Evolutionary conservation across 2,888 invertebrate species (phyloP).

Genomic region (Orthosia cruda): DNA sequence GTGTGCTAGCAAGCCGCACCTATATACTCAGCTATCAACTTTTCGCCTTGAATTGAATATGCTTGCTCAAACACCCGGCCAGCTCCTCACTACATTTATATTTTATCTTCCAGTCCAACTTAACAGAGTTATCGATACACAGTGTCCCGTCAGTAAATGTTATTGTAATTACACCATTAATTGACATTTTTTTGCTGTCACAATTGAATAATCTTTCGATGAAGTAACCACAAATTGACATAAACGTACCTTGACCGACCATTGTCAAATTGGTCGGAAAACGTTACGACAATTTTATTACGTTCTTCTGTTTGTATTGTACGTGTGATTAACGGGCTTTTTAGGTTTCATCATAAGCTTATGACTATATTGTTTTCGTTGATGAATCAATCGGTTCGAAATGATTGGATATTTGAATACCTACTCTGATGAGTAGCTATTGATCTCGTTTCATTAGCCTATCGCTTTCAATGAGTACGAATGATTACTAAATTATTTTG

Average conservation of each 20-base stretch:
- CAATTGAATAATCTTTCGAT: neutral
- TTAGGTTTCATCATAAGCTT: conserved; percentile 8
- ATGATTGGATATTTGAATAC: neutral
- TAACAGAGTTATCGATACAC: too few relatives aligned
- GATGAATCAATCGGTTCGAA: conserved; percentile 3
- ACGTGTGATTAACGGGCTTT: neutral
- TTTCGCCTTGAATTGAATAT: too few relatives aligned
- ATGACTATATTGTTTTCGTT: neutral
- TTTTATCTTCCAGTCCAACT: neutral
- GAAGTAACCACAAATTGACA: conserved; percentile 14
- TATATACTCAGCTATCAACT: too few relatives aligned
- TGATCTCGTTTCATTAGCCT: neutral
- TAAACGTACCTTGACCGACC: conserved; percentile 30
- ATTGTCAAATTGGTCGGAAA: conserved; percentile 24
- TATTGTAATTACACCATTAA: neutral
- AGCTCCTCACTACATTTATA: too few relatives aligned
- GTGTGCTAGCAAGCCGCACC: too few relatives aligned
- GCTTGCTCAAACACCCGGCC: too few relatives aligned
- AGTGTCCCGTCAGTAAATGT: neutral
- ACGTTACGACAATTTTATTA: conserved; percentile 21
- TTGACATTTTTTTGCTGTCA: neutral
- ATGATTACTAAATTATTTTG: neutral
- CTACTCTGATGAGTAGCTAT: neutral
- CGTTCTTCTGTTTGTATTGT: conserved; percentile 18
- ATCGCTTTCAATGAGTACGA: neutral